Evolutionary conservation across 2,888 invertebrate genomes (phyloP).

Genomic region (Brachylomia viminalis): DNA sequence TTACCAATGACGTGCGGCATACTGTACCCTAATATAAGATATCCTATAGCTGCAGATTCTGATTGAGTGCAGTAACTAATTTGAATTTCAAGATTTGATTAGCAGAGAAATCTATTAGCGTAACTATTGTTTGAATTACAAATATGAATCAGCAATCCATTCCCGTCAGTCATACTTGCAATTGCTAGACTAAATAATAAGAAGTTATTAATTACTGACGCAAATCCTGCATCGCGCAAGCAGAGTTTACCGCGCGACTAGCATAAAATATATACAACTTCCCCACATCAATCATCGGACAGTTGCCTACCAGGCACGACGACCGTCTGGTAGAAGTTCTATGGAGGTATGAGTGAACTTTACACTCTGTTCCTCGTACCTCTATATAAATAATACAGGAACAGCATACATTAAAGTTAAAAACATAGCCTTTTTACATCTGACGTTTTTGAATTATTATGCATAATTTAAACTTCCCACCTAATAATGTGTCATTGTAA

Average conservation of each 20-base stretch:
- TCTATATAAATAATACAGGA: not conserved
- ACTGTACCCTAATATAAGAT: not conserved
- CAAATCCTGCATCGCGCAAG: too few relatives aligned
- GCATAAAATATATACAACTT: too few relatives aligned
- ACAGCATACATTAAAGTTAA: conserved; percentile 21
- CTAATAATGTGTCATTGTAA: conserved; percentile 56
- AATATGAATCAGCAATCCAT: not conserved
- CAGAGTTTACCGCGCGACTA: too few relatives aligned
- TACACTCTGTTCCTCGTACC: too few relatives aligned
- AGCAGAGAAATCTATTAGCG: not conserved
- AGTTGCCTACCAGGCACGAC: too few relatives aligned
- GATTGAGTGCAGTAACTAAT: not conserved
- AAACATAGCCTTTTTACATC: conserved; percentile 18
- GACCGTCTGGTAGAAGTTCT: too few relatives aligned
- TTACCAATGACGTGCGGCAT: not conserved
- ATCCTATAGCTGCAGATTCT: not conserved
- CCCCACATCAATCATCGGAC: too few relatives aligned
- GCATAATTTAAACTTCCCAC: conserved; percentile 54
- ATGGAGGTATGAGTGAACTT: too few relatives aligned
- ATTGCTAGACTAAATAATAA: too few relatives aligned
- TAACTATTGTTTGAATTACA: not conserved
- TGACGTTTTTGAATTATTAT: conserved; percentile 58
- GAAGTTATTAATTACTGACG: too few relatives aligned
- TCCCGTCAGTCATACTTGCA: not conserved
- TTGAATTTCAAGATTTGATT: conserved; percentile 9